phyloP scores from a whole-genome alignment of 2,113 vertebrate genomes.

The Accipiter virgatus region DNA sequence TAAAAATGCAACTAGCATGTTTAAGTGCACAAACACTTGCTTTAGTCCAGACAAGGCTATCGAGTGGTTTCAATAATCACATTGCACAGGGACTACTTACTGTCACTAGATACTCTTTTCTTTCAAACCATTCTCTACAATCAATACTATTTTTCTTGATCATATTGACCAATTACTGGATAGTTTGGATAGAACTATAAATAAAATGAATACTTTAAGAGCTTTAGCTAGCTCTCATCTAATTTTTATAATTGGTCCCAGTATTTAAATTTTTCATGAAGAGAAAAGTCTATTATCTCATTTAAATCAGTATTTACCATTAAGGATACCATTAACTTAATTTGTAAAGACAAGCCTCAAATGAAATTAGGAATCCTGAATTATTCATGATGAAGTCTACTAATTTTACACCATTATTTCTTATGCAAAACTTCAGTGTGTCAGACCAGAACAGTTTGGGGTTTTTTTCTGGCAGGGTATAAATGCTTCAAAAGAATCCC shows the following conservation, averaged over 20 bases:
- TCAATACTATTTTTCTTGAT: neutral
- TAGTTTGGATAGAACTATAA: neutral
- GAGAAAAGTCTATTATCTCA: neutral
- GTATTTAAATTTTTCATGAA: neutral
- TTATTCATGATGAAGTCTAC: slow-evolving; percentile 20
- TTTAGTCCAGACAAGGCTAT: neutral
- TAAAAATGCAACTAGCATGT: rapidly evolving
- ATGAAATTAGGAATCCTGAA: slow-evolving; percentile 36
- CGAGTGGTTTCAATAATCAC: neutral
- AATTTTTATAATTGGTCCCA: neutral
- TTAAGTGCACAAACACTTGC: neutral
- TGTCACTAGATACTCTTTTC: neutral
- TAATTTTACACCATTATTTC: slow-evolving; percentile 5
- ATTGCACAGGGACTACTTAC: neutral
- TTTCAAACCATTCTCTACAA: neutral
- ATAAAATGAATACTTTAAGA: neutral
- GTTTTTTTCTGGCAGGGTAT: neutral
- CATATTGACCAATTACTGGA: neutral
- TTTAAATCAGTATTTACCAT: slow-evolving; percentile 29
- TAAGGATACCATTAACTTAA: slow-evolving; percentile 15
- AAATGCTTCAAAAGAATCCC: slow-evolving; percentile 42
- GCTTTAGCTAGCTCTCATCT: neutral
- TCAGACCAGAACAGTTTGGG: neutral
- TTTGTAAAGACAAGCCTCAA: slow-evolving; percentile 14
- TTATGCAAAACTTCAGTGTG: neutral